These are phyloP conservation scores for Lasioglossum baleicum DNA, from an alignment of 1,140 invertebrate species.

Conservation along the genomic window DNA sequence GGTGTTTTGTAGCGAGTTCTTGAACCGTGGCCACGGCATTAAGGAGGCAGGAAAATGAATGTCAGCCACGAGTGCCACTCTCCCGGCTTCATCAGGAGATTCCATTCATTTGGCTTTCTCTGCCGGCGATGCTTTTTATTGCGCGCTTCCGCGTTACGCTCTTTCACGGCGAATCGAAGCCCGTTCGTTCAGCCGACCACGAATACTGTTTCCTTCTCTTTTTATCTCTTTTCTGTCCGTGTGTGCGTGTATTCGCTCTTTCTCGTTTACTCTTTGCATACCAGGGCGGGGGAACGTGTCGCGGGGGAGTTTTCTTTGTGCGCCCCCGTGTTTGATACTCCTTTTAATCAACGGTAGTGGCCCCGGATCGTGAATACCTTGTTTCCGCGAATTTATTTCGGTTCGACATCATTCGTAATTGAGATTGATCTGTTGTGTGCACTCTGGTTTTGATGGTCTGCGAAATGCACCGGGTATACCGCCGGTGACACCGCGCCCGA, in stretches of 20 bases:
- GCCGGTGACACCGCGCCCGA: too few relatives aligned
- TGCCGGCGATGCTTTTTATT: slow-evolving; percentile 25
- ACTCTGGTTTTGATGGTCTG: too few relatives aligned
- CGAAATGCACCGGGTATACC: too few relatives aligned
- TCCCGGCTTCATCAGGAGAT: slow-evolving; percentile 24
- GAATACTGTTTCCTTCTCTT: neutral
- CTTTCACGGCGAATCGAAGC: slow-evolving; percentile 7
- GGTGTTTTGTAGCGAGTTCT: slow-evolving; percentile 32
- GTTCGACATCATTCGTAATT: too few relatives aligned
- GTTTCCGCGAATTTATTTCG: too few relatives aligned
- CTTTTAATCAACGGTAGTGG: too few relatives aligned
- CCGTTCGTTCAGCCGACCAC: neutral
- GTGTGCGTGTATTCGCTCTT: too few relatives aligned
- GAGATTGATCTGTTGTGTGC: too few relatives aligned
- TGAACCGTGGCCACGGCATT: slow-evolving; percentile 11
- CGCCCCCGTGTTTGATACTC: too few relatives aligned
- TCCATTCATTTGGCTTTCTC: slow-evolving; percentile 34
- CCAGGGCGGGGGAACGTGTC: neutral
- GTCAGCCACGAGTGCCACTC: slow-evolving; percentile 46
- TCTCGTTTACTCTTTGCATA: neutral
- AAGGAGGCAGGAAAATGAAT: slow-evolving; percentile 42
- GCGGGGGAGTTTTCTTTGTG: slow-evolving; percentile 5
- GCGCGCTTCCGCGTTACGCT: slow-evolving; percentile 11
- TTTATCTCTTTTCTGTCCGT: too few relatives aligned
- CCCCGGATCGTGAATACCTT: too few relatives aligned